Evolutionary conservation across 1,140 invertebrate species (phyloP).

Genomic region (Lordiphosa clarofinis): DNA sequence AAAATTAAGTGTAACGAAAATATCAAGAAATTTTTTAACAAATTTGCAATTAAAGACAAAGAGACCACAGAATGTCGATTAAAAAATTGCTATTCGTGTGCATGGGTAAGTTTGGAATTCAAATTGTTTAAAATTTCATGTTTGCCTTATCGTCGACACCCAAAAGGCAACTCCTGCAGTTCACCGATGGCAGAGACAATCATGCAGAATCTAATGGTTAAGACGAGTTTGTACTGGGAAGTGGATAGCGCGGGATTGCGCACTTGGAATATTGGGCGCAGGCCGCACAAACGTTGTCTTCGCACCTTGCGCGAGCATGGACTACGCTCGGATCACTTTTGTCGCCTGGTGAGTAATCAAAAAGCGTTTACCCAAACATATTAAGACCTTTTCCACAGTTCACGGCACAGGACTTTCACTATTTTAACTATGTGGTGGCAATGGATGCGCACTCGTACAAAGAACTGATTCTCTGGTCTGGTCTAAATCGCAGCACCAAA

Average conservation of each 20-base stretch:
- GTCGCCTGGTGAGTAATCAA: slow-evolving; percentile 34
- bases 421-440: slow-evolving; percentile 54
- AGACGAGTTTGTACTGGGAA: slow-evolving; percentile 66
- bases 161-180: slow-evolving; percentile 54
- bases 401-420: slow-evolving; percentile 38
- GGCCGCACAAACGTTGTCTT: slow-evolving; percentile 42
- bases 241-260: slow-evolving; percentile 61
- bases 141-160: neutral
- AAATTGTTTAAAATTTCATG: no score
- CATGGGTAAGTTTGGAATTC: slow-evolving; percentile 34
- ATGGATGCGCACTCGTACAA: slow-evolving; percentile 51
- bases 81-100: slow-evolving; percentile 58
- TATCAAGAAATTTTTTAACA: neutral
- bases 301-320: slow-evolving; percentile 47
- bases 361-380: no score
- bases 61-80: slow-evolving; percentile 26
- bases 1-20: no score
- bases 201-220: slow-evolving; percentile 58
- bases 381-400: slow-evolving; percentile 10
- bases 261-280: slow-evolving; percentile 56
- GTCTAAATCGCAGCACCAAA: slow-evolving; percentile 1
- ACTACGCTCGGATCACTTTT: slow-evolving; percentile 50
- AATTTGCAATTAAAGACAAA: neutral
- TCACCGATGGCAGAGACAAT: slow-evolving; percentile 64
- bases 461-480: slow-evolving; percentile 42